Evolutionary conservation across 2,888 invertebrate genomes (phyloP), one percentile per base, ranked within the genome.

Genomic region (Lasius fuliginosus): DNA sequence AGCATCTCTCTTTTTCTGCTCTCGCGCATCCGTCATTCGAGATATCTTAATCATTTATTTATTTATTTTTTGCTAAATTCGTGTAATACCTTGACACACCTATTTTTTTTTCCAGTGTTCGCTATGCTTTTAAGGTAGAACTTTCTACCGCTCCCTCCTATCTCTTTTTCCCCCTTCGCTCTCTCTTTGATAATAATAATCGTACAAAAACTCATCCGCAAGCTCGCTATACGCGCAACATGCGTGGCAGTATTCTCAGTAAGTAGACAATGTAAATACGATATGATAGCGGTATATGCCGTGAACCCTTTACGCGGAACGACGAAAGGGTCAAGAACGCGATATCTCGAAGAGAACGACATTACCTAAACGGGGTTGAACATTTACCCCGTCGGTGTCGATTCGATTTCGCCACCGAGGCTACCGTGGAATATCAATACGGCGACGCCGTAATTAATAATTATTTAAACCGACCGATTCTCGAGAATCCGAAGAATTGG

Each of bases 221-320:
- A 85, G 89, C 89, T 85, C 73, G 83, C 85, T n/a, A 67, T 36
- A 82, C 86, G 82, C 84, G 88, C 88, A 84, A 88, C 88, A 86
- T 82, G 84, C 69, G 83, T 92, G 93, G 93, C 93, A 92, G 92
- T 93, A 90, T 93, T 90, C 82, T 91, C 88, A 82, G 87, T 92
- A 93, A 92, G 91, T 92, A 92, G 85, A 88, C 85, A 89, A 86
- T 88, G 89, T 87, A 89, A 53, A 60, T 88, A 88, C 86, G 89
- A 90, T 91, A 90, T 91, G 87, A 88, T 82, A 91, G 85, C 86
- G 81, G 84, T 36, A 36, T 71, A 36, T 71, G 60, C 56, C 65
- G 64, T 75, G 67, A 86, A 81, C 40, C 58, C 27, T 58, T 79
- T 27, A 53, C 27, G 46, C 33, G 58, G 27, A 46, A 49, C 36